phyloP scores from a whole-genome alignment of 2,888 invertebrate genomes.

The Cetonia aurata region DNA sequence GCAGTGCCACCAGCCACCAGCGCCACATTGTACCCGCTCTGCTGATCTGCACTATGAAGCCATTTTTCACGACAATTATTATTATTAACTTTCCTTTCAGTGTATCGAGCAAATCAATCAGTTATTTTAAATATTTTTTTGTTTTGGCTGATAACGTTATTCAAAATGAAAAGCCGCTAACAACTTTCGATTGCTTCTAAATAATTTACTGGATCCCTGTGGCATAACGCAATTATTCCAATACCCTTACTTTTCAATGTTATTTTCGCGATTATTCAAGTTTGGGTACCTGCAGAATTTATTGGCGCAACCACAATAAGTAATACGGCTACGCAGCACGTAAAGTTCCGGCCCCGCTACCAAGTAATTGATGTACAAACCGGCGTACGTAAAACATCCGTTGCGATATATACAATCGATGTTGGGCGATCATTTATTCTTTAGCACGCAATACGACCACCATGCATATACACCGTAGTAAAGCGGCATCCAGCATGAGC shows the following conservation, averaged over 20 bases:
- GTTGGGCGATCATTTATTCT: conserved; percentile 59
- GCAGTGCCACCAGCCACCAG: no score
- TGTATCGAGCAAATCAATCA: no score
- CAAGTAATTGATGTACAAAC: conserved; percentile 62
- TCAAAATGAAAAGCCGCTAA: no score
- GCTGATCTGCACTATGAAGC: no score
- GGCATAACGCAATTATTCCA: conserved; percentile 1
- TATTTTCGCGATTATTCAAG: background rate
- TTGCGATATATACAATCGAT: conserved; percentile 61
- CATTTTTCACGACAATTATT: no score
- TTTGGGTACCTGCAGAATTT: conserved; percentile 18
- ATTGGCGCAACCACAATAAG: conserved; percentile 28
- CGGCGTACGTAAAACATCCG: conserved; percentile 62
- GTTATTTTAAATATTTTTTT: no score
- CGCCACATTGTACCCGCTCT: no score
- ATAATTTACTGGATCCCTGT: background rate
- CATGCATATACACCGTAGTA: conserved; percentile 45
- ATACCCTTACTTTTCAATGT: background rate
- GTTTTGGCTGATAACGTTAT: no score
- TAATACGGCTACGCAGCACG: conserved; percentile 36
- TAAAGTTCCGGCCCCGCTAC: conserved; percentile 57
- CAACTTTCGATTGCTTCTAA: no score
- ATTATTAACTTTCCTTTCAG: no score
- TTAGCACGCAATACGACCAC: conserved; percentile 61
- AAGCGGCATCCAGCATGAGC: conserved; percentile 39